Conservation (phyloP, 1,140 invertebrate genomes). For the Aphis gossypii region DNA sequence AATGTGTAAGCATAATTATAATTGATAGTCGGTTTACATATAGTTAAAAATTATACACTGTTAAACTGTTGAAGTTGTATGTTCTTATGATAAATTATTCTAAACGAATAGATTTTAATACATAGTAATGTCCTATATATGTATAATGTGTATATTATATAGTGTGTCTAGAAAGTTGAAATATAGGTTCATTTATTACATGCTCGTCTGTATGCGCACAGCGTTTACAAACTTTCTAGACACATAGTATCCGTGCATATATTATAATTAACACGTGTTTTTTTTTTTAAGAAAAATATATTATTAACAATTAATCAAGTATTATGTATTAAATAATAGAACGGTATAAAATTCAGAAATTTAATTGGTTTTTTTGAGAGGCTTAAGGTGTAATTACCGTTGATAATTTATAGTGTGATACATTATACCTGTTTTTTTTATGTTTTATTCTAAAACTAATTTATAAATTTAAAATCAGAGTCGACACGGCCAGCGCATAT, state of each 20-base stretch:
- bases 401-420: not conserved
- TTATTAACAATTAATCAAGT: not conserved
- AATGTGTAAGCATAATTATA: not conserved
- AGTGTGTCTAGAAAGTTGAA: conserved; percentile 1
- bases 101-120: not conserved
- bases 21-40: not conserved
- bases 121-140: not conserved
- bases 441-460: not conserved
- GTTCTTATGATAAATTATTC: not conserved
- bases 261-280: not conserved
- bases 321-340: not conserved
- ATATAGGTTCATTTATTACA: not conserved
- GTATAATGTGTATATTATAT: not conserved
- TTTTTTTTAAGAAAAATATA: not conserved
- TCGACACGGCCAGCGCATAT: not conserved
- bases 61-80: not conserved
- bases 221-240: not conserved
- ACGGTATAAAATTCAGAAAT: not conserved
- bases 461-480: not conserved
- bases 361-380: not conserved
- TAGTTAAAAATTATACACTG: not conserved
- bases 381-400: not conserved
- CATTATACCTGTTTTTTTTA: not conserved
- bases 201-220: not conserved
- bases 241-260: not conserved